Conservation (phyloP, 2,888 invertebrate genomes). For the Hedychridium roseum region DNA sequence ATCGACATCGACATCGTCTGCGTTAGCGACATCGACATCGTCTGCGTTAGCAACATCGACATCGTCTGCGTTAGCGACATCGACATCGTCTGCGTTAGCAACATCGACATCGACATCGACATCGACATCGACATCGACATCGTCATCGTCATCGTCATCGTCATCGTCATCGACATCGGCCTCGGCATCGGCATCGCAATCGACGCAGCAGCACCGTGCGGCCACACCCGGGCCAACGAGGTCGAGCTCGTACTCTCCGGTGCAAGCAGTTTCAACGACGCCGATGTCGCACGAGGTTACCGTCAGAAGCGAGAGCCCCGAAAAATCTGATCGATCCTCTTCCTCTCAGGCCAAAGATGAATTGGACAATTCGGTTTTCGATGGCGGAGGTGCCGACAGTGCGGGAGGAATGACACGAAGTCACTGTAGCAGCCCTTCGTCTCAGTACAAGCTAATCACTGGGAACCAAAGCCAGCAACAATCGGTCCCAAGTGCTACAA, state of each 20-base stretch:
- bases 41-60: conserved; percentile 53
- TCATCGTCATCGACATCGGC: conserved; percentile 38
- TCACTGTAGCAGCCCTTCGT: conserved; percentile 58
- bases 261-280: conserved; percentile 60
- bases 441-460: conserved; percentile 56
- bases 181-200: conserved; percentile 33
- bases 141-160: conserved; percentile 56
- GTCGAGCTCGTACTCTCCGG: conserved; percentile 66
- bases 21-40: conserved; percentile 50
- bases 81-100: too few species aligned
- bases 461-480: conserved; percentile 42
- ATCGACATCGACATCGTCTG: conserved; percentile 50
- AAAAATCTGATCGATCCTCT: conserved; percentile 51
- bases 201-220: conserved; percentile 49
- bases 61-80: conserved; percentile 61
- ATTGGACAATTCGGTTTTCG: conserved; percentile 68
- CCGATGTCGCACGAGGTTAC: conserved; percentile 54
- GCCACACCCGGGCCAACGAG: conserved; percentile 55
- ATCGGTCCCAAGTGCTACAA: too few species aligned
- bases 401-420: conserved; percentile 51
- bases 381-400: conserved; percentile 62
- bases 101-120: too few species aligned
- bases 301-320: conserved; percentile 52
- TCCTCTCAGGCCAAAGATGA: conserved; percentile 62
- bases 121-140: conserved; percentile 57